Conservation (phyloP, 2,113 vertebrate genomes). For the Cavia aperea region DNA sequence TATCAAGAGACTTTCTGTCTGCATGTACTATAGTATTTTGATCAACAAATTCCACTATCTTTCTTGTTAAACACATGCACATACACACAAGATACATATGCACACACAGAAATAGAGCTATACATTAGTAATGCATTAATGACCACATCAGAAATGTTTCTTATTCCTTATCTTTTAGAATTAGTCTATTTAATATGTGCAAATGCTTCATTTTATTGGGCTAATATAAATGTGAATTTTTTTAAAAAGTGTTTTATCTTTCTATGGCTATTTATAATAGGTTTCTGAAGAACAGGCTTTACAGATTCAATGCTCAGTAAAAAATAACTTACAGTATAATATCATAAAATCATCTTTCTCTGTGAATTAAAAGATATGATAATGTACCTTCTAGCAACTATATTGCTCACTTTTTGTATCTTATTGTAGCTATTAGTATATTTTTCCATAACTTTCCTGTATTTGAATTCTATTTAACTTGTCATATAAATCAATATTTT, state of each 20-base stretch:
- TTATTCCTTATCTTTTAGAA: background rate
- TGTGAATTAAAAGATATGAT: background rate
- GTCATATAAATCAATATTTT: background rate
- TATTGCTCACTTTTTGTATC: background rate
- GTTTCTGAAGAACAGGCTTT: background rate
- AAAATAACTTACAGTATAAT: background rate
- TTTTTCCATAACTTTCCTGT: background rate
- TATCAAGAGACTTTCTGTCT: background rate
- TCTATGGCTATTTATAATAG: background rate
- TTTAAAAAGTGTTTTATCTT: background rate
- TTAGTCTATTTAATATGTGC: background rate
- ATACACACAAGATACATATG: background rate
- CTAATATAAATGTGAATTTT: background rate
- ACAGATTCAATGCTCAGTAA: background rate
- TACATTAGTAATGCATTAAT: background rate
- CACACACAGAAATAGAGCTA: background rate
- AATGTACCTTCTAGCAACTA: background rate
- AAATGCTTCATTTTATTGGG: background rate
- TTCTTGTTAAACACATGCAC: background rate
- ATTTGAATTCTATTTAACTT: background rate
- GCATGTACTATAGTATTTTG: background rate
- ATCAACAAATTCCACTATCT: background rate
- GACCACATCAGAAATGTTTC: background rate
- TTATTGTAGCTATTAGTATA: background rate
- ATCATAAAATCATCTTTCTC: background rate